Conservation (phyloP, 2,888 invertebrate genomes). For the Hartigia nigra region DNA sequence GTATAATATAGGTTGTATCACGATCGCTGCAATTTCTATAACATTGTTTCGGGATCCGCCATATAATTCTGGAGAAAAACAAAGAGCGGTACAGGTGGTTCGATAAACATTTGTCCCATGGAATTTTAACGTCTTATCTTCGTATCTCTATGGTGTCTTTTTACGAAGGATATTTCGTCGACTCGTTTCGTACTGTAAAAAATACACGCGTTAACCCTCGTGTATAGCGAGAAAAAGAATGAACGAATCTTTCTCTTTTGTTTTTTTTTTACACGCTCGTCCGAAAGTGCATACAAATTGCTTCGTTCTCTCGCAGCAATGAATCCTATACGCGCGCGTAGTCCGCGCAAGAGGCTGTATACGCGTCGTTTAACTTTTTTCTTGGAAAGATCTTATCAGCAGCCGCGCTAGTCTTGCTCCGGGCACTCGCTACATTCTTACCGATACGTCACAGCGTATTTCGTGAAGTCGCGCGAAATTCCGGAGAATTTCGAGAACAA, state of each 20-base stretch:
- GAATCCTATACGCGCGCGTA: not conserved
- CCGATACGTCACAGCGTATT: not conserved
- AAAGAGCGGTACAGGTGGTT: not conserved
- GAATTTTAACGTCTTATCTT: not conserved
- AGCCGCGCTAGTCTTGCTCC: not conserved
- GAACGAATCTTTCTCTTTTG: not conserved
- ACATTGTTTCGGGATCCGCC: not conserved
- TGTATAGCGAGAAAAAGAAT: not conserved
- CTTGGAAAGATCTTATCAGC: not conserved
- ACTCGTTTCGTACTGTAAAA: not conserved
- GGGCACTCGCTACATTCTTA: not conserved
- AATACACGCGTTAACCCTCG: not conserved
- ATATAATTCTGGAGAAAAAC: not conserved
- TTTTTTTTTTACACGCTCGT: not conserved
- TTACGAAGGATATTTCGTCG: not conserved
- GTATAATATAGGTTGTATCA: not conserved
- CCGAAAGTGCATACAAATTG: conserved; percentile 16
- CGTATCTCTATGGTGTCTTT: not conserved
- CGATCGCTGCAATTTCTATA: not conserved
- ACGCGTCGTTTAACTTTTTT: not conserved
- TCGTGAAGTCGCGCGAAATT: not conserved
- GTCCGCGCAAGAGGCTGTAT: not conserved
- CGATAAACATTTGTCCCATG: not conserved
- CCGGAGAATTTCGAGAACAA: not conserved
- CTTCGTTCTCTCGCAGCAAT: conserved; percentile 8